Evolutionary conservation across 2,797 vertebrate genomes (phyloP), one percentile per base, ranked within the genome.

Genomic region (Hydrolagus colliei): DNA sequence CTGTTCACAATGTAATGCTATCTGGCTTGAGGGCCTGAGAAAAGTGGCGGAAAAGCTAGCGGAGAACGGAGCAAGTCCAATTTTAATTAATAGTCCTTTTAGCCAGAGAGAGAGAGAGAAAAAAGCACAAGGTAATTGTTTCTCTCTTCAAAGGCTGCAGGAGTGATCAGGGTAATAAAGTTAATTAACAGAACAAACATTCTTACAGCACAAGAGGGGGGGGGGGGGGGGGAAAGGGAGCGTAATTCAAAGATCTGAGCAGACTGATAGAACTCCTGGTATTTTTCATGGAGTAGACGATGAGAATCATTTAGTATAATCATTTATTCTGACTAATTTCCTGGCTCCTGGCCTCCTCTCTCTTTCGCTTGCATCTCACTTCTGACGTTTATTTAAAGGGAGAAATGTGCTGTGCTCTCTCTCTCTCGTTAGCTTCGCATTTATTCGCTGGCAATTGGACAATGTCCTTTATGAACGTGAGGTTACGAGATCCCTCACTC

Each of bases 131-230:
- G 93, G 95, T 98, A 97, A 98, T 98, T 98, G 96, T 99, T 98
- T 99, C 41, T 52, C 97, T 92, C 90, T 97, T 97, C 95, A 96
- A 95, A 98, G 96, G 95, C 96, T 95, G 96, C 96, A 95, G 96
- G 96, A 97, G 97, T 96, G 97, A 97, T 98, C 97, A 97, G 96
- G 95, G 96, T 97, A 98, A 98, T 98, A 97, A 97, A 98, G 98
- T 98, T 98, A 98, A 98, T 99, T 98, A 98, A 96, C 96, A 96
- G 97, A 98, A 96, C 95, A 96, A 96, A 96, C 95, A 96, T 94
- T 92, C 93, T 95, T 95, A 95, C 94, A 91, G 94, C 94, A 94
- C 92, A 91, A 95, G 94, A 93, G 93, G 93, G 93, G 94, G 92
- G 92, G 95, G 93, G 93, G 93, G 93, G 94, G 92, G 92, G 95